Conservation (phyloP, 2,113 vertebrate genomes). For the Calyptomena viridis region DNA sequence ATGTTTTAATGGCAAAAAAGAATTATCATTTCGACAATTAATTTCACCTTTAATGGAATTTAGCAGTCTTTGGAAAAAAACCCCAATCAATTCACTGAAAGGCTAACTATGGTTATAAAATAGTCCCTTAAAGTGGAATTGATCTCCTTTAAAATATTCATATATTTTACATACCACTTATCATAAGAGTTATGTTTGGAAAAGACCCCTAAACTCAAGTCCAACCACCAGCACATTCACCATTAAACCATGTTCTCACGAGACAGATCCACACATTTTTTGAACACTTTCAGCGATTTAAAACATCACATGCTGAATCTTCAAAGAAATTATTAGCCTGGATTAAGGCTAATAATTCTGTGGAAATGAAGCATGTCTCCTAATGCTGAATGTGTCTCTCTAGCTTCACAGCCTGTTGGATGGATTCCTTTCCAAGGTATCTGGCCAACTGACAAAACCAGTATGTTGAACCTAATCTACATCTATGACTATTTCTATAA, state of each 20-base stretch:
- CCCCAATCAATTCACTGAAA: neutral
- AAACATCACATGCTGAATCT: neutral
- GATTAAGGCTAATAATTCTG: neutral
- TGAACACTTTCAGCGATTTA: neutral
- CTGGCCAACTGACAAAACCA: neutral
- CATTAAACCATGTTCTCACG: neutral
- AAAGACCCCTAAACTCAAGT: neutral
- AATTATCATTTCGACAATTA: neutral
- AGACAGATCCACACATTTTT: neutral
- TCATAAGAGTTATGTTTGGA: neutral
- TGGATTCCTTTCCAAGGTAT: neutral
- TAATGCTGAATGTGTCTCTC: neutral
- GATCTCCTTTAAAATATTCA: neutral
- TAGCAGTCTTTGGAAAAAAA: neutral
- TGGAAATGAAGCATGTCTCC: neutral
- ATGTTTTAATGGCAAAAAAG: neutral
- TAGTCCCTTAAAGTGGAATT: neutral
- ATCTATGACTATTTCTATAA: neutral
- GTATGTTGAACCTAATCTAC: neutral
- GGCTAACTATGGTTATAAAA: neutral
- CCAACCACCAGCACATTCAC: neutral
- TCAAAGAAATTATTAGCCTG: neutral
- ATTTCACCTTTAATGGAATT: neutral
- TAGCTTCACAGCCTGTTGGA: neutral
- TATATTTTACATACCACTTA: neutral